Evolutionary conservation across 1,140 invertebrate species (phyloP), one percentile per base, ranked within the genome.

Genomic region (Micrasema longulum): DNA sequence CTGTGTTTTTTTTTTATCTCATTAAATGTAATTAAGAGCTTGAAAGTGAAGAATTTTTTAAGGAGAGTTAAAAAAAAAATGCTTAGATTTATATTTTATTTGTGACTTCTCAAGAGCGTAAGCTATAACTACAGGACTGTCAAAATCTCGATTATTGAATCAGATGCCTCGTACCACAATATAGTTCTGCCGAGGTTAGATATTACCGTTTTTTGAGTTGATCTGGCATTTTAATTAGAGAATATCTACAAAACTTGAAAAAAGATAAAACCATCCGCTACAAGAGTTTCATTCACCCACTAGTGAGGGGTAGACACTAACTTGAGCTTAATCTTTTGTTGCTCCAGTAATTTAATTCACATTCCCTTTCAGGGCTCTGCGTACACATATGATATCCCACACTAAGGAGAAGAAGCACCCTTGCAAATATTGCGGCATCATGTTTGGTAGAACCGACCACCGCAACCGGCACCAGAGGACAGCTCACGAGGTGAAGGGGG

Each of bases 371-470:
- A 31, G 52, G 22, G 52, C 23, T 2, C 55, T 83, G 9, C 65
- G 38, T 1, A 74, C 57, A 4, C 83, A 85, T 67, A 82, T 82
- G 82, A 20, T 81, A 12, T 78, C 77, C 3, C 83, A 85, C 60
- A 82, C 80, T 0, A 82, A 81, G 48, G 80, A 82, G 50, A 82
- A 81, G 48, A 78, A 77, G 0, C 76, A 81, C 71, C 71, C 79
- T 20, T 85, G 83, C 69, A 78, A 79, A 64, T 84, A 82, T 72
- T 85, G 83, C 75, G 82, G 77, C n/a, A 75, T 81, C 10, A 78
- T 76, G 65, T 85, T 85, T 77, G 78, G 78, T 2, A 77, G 83
- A 7, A 82, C 82, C 5, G 83, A 85, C 70, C 83, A 85, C 71
- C 79, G 81, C 31, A 79, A 79, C 64, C 73, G 83, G 0, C 83